Percentiles rank a stretch among this genome's conserved stretches.
phyloP scores from a whole-genome alignment of 1,140 invertebrate species.

The Euura lappo region DNA sequence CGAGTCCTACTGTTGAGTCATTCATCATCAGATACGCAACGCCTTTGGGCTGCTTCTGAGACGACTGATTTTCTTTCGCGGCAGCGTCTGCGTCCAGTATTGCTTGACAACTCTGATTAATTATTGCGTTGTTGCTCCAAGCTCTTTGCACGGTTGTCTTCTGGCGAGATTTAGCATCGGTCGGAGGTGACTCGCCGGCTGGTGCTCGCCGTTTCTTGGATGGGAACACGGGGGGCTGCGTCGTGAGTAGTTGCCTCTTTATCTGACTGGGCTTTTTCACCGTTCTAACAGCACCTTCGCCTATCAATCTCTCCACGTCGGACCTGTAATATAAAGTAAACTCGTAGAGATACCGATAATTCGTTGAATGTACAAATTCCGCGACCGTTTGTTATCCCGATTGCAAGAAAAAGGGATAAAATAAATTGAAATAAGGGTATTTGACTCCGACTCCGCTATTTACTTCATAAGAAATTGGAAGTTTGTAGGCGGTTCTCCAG shows the following conservation, averaged over 20 bases:
- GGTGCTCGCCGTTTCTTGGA: constrained; percentile 27
- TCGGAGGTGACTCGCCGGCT: constrained; percentile 9
- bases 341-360: no score
- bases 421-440: constrained; percentile 16
- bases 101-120: background rate
- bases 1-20: constrained; percentile 23
- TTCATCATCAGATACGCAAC: constrained; percentile 36
- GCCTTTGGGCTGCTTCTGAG: constrained; percentile 21
- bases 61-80: background rate
- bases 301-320: constrained; percentile 56
- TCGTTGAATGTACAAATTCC: no score
- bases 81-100: background rate
- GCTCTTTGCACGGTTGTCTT: background rate
- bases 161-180: constrained; percentile 4
- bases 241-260: constrained; percentile 44
- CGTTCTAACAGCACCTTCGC: constrained; percentile 56
- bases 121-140: background rate
- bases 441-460: background rate
- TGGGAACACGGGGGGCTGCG: constrained; percentile 29
- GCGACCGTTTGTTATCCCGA: background rate
- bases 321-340: constrained; percentile 32
- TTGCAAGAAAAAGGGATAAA: background rate
- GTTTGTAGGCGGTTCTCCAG: constrained; percentile 52
- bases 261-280: constrained; percentile 54
- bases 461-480: constrained; percentile 57